Evolutionary conservation across 2,113 vertebrate species (phyloP).

Genomic region (Tenebrosternarchus preto): DNA sequence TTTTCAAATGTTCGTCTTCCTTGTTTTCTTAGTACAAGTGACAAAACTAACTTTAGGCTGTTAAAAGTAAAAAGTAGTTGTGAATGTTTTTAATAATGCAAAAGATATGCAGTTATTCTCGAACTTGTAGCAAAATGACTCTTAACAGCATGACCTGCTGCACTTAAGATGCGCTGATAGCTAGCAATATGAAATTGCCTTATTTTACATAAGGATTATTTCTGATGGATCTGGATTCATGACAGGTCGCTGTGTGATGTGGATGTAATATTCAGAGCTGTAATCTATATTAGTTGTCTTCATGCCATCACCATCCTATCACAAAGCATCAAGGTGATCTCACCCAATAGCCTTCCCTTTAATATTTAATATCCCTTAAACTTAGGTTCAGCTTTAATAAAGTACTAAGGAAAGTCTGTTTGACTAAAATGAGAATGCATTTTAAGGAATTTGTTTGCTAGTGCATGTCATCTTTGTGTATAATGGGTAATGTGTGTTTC

Average conservation of each 20-base stretch:
- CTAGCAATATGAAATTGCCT: conserved; percentile 30
- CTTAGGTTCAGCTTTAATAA: conserved; percentile 35
- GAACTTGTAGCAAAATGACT: not conserved
- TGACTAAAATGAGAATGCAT: not conserved
- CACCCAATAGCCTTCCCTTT: conserved; percentile 14
- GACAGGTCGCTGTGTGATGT: conserved; percentile 21
- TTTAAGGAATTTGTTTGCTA: not conserved
- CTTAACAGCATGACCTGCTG: conserved; percentile 17
- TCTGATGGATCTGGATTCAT: conserved; percentile 1
- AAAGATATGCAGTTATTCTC: not conserved
- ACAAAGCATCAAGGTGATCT: not conserved
- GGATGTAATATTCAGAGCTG: conserved; percentile 28
- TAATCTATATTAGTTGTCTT: conserved; percentile 35
- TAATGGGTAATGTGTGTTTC: not conserved
- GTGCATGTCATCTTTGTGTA: not conserved
- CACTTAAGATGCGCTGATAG: not conserved
- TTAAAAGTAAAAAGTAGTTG: not conserved
- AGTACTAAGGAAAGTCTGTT: not conserved
- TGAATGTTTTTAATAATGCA: not conserved
- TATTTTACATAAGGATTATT: conserved; percentile 25
- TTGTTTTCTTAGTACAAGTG: not conserved
- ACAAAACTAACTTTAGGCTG: not conserved
- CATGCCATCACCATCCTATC: not conserved
- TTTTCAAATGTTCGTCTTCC: conserved; percentile 12
- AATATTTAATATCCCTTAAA: conserved; percentile 26